Base-by-base conservation (phyloP, 2,888 invertebrate species). In the Acheta domesticus region DNA sequence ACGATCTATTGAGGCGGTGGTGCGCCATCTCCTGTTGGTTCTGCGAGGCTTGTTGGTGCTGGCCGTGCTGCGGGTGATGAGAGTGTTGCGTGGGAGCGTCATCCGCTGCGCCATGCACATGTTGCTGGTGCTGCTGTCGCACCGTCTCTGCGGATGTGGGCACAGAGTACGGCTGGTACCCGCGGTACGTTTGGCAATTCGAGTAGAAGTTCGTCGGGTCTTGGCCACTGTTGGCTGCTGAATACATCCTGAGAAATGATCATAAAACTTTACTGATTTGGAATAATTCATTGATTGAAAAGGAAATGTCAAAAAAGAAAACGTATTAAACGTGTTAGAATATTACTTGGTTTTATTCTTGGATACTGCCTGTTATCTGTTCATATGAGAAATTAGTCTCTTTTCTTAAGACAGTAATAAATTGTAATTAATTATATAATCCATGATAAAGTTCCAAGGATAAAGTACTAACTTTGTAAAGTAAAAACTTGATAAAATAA, bases 1-100 rank as follows among this genome's bases (percentile, higher is more conserved):
- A 78, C 8, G 80, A 81, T 2, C 79, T 62, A 62, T 62, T 62
- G 62, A 62, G 62, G 14, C 62, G 62, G n/a, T 62, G 62, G 16
- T 62, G 62, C 5, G 62, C 62, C 62, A 62, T 19, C 62, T 49
- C 77, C 81, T 73, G 73, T 82, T 50, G 75, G 79, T 79, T 8
- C 79, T 74, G n/a, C 49, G 36, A 49, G 14, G 1, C 16, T 16
- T 62, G 62, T 12, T 62, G 62, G n/a, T 62, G 62, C 62, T 62
- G 62, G 4, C 3, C 4, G 16, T 62, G 62, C 62, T 62, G 62
- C 1, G 4, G 36, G 36, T 36, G 36, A 36, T 36, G 36, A 8
- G 36, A 5, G 36, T 12, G 62, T 16, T 12, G 14, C 16, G 14
- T 62, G 62, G 62, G 16, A 11, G 48, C 19, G 23, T 77, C 16